A percentile compares a stretch with the other conserved stretches of the same genome.
phyloP scores from a whole-genome alignment of 2,888 invertebrate genomes.

The Augiades crinisus region DNA sequence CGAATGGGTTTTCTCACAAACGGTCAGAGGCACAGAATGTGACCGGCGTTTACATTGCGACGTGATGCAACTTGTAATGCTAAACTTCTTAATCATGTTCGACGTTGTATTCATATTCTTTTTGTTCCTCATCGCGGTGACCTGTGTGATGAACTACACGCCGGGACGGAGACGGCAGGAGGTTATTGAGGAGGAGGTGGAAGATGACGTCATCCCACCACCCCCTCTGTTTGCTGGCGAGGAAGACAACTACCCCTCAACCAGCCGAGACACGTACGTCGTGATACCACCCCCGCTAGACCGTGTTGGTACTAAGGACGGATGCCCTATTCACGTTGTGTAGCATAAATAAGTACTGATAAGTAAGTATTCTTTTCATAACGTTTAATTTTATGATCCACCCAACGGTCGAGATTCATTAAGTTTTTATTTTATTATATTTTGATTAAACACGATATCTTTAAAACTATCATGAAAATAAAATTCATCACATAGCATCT shows the following conservation, averaged over 20 bases:
- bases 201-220: conserved; percentile 74
- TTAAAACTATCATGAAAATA: too few relatives aligned
- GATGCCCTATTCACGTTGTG: conserved; percentile 76
- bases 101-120: conserved; percentile 94
- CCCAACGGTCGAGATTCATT: too few relatives aligned
- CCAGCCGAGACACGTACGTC: conserved; percentile 73
- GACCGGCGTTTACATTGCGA: conserved; percentile 48
- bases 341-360: conserved; percentile 72
- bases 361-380: conserved; percentile 54
- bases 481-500: too few relatives aligned
- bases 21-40: conserved; percentile 58
- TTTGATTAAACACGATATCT: too few relatives aligned
- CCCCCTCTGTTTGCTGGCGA: conserved; percentile 71
- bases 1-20: conserved; percentile 7
- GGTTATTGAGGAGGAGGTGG: conserved; percentile 72
- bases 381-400: too few relatives aligned
- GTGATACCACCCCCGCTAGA: conserved; percentile 72
- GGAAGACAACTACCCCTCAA: conserved; percentile 47
- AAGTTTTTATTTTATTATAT: too few relatives aligned
- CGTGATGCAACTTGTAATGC: conserved; percentile 92
- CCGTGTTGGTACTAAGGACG: conserved; percentile 61
- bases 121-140: conserved; percentile 91
- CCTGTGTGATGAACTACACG: conserved; percentile 91
- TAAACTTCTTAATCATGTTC: conserved; percentile 94
- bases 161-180: conserved; percentile 82